Evolutionary conservation across 2,113 vertebrate genomes (phyloP).

Genomic region (Neodontobutis hainanensis): DNA sequence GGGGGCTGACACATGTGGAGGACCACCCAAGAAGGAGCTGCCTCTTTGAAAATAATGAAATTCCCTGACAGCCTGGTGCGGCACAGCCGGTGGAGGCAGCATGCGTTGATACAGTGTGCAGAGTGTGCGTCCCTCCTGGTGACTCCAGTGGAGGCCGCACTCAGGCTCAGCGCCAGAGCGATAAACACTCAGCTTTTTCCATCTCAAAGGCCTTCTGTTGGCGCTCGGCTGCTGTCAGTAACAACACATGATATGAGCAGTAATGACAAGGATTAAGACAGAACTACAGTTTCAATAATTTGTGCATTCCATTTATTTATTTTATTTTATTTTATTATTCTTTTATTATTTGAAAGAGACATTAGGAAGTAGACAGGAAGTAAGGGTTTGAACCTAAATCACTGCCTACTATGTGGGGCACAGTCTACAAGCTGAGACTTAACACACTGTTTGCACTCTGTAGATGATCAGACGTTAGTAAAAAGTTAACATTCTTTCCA

Average conservation of each 20-base stretch:
- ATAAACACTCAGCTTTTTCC: conserved; percentile 23
- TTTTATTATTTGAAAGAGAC: too few relatives aligned
- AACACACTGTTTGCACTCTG: too few relatives aligned
- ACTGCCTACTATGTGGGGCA: too few relatives aligned
- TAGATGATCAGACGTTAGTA: too few relatives aligned
- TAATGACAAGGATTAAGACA: not conserved
- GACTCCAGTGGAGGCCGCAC: conserved; percentile 8
- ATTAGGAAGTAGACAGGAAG: too few relatives aligned
- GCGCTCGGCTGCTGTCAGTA: not conserved
- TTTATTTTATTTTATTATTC: too few relatives aligned
- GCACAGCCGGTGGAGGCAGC: conserved; percentile 49
- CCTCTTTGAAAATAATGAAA: conserved; percentile 67
- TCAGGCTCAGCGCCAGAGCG: conserved; percentile 18
- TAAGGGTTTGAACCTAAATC: too few relatives aligned
- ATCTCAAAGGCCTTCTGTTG: conserved; percentile 13
- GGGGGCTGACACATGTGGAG: conserved; percentile 56
- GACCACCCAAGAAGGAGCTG: conserved; percentile 71
- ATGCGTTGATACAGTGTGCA: conserved; percentile 18
- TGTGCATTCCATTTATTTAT: too few relatives aligned
- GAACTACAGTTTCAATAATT: not conserved
- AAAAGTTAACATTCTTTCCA: too few relatives aligned
- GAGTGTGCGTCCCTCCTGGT: conserved; percentile 34
- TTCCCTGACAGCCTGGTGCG: conserved; percentile 54
- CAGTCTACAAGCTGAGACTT: too few relatives aligned
- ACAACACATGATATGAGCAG: conserved; percentile 1